A percentile compares a stretch with the other conserved stretches of the same genome.
phyloP scores from a whole-genome alignment of 1,140 invertebrate genomes.

The Drosophila navojoa region DNA sequence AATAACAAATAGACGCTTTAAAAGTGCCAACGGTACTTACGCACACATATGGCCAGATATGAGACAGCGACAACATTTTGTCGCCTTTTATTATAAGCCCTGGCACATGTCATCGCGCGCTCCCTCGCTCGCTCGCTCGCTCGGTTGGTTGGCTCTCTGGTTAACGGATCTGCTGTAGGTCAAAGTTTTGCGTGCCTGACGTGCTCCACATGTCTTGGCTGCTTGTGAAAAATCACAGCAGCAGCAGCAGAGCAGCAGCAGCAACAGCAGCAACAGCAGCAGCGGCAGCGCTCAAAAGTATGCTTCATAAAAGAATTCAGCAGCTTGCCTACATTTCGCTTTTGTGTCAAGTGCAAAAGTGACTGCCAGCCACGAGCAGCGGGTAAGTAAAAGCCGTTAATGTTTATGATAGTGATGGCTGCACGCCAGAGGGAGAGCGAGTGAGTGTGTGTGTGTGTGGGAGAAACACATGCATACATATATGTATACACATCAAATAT shows the following conservation, averaged over 20 bases:
- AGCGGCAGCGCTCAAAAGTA: constrained; percentile 46
- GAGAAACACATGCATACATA: constrained; percentile 3
- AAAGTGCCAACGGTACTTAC: constrained; percentile 55
- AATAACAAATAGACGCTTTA: constrained; percentile 55
- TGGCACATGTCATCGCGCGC: not conserved
- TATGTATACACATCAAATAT: constrained; percentile 57
- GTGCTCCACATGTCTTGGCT: constrained; percentile 33
- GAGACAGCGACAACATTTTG: constrained; percentile 61
- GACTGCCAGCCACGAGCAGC: constrained; percentile 48
- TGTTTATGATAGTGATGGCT: constrained; percentile 68
- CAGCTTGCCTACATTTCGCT: constrained; percentile 53
- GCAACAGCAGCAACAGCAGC: constrained; percentile 42
- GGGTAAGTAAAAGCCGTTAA: constrained; percentile 74
- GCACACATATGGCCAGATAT: constrained; percentile 21
- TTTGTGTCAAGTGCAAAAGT: constrained; percentile 61
- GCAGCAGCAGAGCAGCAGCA: constrained; percentile 39
- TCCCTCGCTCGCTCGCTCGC: not conserved
- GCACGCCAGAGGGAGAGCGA: not conserved
- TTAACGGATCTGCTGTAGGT: constrained; percentile 27
- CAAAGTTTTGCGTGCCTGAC: constrained; percentile 45
- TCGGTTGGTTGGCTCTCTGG: not conserved
- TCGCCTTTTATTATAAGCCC: constrained; percentile 51
- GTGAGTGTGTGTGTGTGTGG: not conserved
- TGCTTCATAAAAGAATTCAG: constrained; percentile 38
- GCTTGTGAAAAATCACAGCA: constrained; percentile 53